Conservation (phyloP, 1,140 invertebrate genomes). For the Streblospio benedicti region DNA sequence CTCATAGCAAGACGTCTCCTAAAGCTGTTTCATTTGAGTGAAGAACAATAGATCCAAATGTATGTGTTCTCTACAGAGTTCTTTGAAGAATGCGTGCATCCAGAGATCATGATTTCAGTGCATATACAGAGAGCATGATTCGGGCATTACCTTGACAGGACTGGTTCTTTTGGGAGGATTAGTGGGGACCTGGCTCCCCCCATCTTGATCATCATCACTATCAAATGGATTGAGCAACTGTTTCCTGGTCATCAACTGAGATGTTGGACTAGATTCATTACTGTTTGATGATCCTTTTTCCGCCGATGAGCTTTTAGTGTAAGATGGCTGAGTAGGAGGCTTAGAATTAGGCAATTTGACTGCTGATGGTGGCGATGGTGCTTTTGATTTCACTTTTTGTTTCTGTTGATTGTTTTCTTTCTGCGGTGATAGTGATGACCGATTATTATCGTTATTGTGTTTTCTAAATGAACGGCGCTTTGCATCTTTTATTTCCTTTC, state of each 20-base stretch:
- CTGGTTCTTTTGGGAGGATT: no score
- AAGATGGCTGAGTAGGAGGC: background rate
- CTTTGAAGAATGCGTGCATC: no score
- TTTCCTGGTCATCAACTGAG: slow-evolving; percentile 73
- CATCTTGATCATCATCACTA: slow-evolving; percentile 76
- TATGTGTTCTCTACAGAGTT: no score
- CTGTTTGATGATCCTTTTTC: background rate
- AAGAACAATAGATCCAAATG: no score
- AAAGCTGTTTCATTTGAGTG: no score
- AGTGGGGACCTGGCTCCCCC: background rate
- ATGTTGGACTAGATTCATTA: background rate
- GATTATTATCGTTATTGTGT: no score
- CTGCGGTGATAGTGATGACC: no score
- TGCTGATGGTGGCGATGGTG: slow-evolving; percentile 58
- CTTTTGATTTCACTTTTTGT: slow-evolving; percentile 61
- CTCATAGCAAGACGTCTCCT: no score
- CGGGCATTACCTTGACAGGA: no score
- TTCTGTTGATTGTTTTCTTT: slow-evolving; percentile 12
- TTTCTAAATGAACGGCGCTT: slow-evolving; percentile 39
- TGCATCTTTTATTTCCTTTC: slow-evolving; percentile 25
- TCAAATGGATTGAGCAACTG: slow-evolving; percentile 83
- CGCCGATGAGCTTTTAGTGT: background rate
- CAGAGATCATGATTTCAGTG: no score
- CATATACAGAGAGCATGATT: no score
- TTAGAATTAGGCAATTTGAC: background rate